phyloP scores from a whole-genome alignment of 2,888 invertebrate genomes.

The Cephus pulcher region DNA sequence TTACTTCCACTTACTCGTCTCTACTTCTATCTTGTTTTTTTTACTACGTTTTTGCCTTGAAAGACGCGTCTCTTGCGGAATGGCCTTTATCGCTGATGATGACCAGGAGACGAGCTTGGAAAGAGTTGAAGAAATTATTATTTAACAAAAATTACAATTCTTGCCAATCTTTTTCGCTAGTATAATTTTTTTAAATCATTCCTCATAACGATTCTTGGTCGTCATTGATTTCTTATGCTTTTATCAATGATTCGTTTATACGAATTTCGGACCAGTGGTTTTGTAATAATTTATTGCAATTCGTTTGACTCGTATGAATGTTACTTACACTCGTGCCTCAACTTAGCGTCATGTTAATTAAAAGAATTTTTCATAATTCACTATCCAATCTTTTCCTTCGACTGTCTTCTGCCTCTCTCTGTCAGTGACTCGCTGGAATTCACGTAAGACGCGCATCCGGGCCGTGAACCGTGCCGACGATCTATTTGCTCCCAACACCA shows the following conservation, averaged over 20 bases:
- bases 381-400: background rate
- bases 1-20: background rate
- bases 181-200: background rate
- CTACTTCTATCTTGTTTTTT: background rate
- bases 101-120: background rate
- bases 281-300: background rate
- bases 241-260: background rate
- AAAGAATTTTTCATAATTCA: background rate
- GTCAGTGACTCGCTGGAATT: background rate
- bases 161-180: background rate
- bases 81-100: background rate
- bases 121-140: background rate
- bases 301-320: background rate
- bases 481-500: constrained; percentile 65
- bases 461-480: constrained; percentile 24
- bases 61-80: background rate
- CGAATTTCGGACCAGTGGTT: background rate
- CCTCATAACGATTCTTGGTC: background rate
- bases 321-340: background rate
- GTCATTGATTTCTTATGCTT: background rate
- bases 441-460: background rate
- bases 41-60: background rate
- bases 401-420: background rate
- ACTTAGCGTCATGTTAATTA: background rate
- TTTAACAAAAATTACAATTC: background rate